These are phyloP conservation scores for Archocentrus centrarchus DNA, from an alignment of 2,113 vertebrate genomes.

Conservation along the genomic window DNA sequence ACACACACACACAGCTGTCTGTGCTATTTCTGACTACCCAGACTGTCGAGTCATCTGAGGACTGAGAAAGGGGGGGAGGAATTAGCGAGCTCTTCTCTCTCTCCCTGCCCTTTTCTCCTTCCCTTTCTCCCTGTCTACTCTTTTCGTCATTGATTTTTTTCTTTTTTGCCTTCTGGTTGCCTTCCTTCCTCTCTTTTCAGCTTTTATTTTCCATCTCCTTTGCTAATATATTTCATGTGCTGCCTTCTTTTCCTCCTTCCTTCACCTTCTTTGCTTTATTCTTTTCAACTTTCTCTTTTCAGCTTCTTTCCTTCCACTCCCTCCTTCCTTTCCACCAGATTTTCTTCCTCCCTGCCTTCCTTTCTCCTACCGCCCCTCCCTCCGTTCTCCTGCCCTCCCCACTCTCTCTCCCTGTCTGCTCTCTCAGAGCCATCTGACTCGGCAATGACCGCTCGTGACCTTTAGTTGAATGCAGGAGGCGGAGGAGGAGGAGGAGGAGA, in stretches of 20 bases:
- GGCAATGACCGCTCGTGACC: slow-evolving; percentile 61
- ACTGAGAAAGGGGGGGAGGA: slow-evolving; percentile 32
- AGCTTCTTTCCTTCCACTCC: not conserved
- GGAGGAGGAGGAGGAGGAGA: slow-evolving; percentile 46
- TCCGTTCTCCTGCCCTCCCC: not conserved
- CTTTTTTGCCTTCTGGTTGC: not conserved
- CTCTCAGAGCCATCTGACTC: slow-evolving; percentile 64
- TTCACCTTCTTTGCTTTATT: not conserved
- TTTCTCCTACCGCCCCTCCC: not conserved
- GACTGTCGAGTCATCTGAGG: slow-evolving; percentile 74
- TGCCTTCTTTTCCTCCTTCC: not conserved
- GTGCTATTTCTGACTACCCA: slow-evolving; percentile 71
- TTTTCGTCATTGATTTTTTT: not conserved
- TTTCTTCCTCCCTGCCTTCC: not conserved
- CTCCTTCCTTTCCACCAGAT: not conserved
- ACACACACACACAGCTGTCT: slow-evolving; percentile 64
- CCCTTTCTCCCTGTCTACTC: not conserved
- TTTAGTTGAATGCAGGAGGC: slow-evolving; percentile 62
- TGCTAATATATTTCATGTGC: not conserved
- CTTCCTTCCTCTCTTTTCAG: not conserved
- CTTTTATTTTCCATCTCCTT: not conserved
- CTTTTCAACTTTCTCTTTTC: not conserved
- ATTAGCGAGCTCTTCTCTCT: slow-evolving; percentile 25
- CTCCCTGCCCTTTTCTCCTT: not conserved
- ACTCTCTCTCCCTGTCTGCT: slow-evolving; percentile 4